Percentiles rank a stretch among this genome's conserved stretches.
These are phyloP conservation scores for Encarsia formosa DNA, from an alignment of 2,888 invertebrate species.

Conservation along the genomic window DNA sequence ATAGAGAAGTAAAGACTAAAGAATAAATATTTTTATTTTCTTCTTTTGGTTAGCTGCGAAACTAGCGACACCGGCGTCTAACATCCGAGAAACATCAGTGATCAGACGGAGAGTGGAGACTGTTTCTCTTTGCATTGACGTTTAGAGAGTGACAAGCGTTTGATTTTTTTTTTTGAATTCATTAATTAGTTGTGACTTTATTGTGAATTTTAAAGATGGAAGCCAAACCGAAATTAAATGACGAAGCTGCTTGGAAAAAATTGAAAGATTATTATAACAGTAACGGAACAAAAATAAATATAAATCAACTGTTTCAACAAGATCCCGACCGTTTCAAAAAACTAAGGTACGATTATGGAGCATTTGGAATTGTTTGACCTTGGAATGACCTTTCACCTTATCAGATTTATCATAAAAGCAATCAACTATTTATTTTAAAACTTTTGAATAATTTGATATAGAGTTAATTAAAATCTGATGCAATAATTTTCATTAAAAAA, in stretches of 20 bases:
- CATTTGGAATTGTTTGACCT: constrained; percentile 36
- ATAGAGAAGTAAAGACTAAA: no score
- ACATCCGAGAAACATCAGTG: no score
- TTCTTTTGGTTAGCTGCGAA: no score
- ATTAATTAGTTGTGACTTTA: no score
- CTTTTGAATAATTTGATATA: not conserved
- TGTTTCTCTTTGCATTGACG: no score
- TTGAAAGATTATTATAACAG: constrained; percentile 70
- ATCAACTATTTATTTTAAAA: not conserved
- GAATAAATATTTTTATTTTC: no score
- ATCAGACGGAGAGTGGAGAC: no score
- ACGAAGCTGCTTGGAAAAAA: constrained; percentile 70
- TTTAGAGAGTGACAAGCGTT: constrained; percentile 8
- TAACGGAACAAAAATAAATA: constrained; percentile 72
- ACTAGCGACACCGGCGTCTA: no score
- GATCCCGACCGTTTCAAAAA: constrained; percentile 82
- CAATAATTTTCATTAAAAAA: not conserved
- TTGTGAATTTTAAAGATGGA: constrained; percentile 51
- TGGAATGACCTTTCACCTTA: constrained; percentile 36
- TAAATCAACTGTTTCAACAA: constrained; percentile 75
- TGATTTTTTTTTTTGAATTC: not conserved
- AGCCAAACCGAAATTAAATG: constrained; percentile 55
- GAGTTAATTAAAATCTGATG: not conserved
- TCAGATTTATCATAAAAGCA: not conserved
- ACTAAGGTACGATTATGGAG: constrained; percentile 65